Conservation (phyloP, 2,113 vertebrate species). For the Prochilodus magdalenae region DNA sequence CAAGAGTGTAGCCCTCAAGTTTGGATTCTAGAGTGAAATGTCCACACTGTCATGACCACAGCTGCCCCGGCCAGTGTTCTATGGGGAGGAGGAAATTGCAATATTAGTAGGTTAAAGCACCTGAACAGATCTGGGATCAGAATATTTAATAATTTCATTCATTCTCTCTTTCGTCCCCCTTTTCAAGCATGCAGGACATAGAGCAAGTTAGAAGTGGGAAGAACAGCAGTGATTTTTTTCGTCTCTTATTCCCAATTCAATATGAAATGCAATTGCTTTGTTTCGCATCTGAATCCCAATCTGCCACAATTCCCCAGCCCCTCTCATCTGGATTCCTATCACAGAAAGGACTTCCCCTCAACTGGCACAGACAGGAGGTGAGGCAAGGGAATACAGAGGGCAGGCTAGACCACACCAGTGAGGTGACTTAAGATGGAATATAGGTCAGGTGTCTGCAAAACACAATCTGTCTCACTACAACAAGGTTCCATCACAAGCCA, state of each 20-base stretch:
- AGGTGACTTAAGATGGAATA: slow-evolving; percentile 27
- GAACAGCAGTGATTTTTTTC: slow-evolving; percentile 45
- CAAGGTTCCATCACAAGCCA: slow-evolving; percentile 30
- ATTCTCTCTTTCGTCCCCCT: slow-evolving; percentile 22
- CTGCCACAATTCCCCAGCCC: slow-evolving; percentile 56
- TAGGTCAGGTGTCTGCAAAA: slow-evolving; percentile 47
- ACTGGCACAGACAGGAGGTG: slow-evolving; percentile 23
- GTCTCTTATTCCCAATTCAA: slow-evolving; percentile 84
- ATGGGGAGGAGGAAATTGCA: slow-evolving; percentile 21
- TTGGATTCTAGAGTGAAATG: background rate
- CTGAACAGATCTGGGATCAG: slow-evolving; percentile 31
- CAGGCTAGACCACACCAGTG: slow-evolving; percentile 9
- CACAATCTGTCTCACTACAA: slow-evolving; percentile 47
- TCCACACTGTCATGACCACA: background rate
- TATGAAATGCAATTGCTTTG: slow-evolving; percentile 81
- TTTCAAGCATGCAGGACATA: slow-evolving; percentile 21
- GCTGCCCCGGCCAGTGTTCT: background rate
- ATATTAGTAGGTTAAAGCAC: slow-evolving; percentile 8
- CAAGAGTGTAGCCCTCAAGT: background rate
- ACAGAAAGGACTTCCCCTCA: slow-evolving; percentile 18
- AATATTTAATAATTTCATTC: slow-evolving; percentile 47
- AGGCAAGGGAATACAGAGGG: slow-evolving; percentile 37
- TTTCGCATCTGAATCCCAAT: slow-evolving; percentile 75
- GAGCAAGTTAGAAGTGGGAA: slow-evolving; percentile 33
- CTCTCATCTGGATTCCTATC: slow-evolving; percentile 30